Evolutionary conservation across 2,888 invertebrate species (phyloP).

Genomic region (Abscondita cerata): DNA sequence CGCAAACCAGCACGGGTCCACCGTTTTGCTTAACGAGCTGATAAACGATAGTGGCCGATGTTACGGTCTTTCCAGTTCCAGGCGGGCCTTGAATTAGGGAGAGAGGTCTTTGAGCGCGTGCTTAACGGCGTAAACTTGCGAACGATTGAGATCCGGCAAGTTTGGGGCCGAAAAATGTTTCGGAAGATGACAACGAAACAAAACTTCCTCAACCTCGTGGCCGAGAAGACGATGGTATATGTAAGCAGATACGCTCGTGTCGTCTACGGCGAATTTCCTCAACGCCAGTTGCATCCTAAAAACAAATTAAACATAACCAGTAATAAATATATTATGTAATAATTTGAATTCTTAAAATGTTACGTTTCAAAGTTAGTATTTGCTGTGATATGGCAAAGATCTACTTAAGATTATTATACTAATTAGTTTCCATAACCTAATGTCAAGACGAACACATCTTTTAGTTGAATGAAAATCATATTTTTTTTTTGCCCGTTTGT

Average conservation of each 20-base stretch:
- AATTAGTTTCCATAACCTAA: no score
- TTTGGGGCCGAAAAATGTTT: conserved; percentile 98
- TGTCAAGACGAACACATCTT: no score
- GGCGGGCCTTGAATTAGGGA: conserved; percentile 98
- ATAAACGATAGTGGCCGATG: conserved; percentile 98
- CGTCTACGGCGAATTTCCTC: conserved; percentile 94
- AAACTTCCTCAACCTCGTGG: conserved; percentile 91
- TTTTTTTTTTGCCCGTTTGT: no score
- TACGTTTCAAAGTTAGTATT: no score
- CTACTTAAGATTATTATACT: no score
- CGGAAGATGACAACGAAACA: conserved; percentile 90
- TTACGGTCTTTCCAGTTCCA: conserved; percentile 98
- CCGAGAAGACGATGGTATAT: conserved; percentile 97
- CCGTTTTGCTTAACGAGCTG: conserved; percentile 95
- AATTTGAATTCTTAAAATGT: no score
- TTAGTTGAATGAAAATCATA: no score
- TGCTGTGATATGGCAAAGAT: no score
- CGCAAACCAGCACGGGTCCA: conserved; percentile 95
- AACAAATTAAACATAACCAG: conserved; percentile 40
- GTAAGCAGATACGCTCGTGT: conserved; percentile 95
- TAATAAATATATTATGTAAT: conserved; percentile 14
- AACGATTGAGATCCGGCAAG: conserved; percentile 96
- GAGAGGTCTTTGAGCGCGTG: conserved; percentile 96
- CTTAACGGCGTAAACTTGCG: conserved; percentile 98
- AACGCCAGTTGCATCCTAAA: conserved; percentile 92